phyloP scores from a whole-genome alignment of 2,888 invertebrate species.

The Ferdinandea cuprea region DNA sequence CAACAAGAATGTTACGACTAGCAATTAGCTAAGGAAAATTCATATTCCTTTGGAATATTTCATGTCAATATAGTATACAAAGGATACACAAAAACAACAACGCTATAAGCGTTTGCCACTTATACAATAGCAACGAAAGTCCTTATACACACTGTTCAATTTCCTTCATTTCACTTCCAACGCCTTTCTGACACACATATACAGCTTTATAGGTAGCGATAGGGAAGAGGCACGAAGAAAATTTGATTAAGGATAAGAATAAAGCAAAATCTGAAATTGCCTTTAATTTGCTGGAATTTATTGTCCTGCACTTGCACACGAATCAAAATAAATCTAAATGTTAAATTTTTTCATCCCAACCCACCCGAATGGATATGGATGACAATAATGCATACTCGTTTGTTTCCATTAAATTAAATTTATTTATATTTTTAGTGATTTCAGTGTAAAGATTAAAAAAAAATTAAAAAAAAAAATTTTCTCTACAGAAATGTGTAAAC shows the following conservation, averaged over 20 bases:
- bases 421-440: conserved; percentile 13
- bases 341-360: background rate
- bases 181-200: conserved; percentile 58
- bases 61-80: conserved; percentile 21
- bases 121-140: conserved; percentile 65
- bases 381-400: background rate
- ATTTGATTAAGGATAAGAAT: conserved; percentile 38
- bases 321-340: conserved; percentile 48
- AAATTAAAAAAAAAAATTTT: conserved; percentile 13
- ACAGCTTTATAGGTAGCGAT: conserved; percentile 6
- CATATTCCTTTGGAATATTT: conserved; percentile 30
- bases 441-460: conserved; percentile 1
- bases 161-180: conserved; percentile 72
- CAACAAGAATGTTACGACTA: too few relatives aligned
- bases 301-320: background rate
- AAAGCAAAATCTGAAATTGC: conserved; percentile 43
- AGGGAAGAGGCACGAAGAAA: conserved; percentile 1
- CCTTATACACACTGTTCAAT: conserved; percentile 72
- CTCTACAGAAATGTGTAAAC: conserved; percentile 44
- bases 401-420: background rate
- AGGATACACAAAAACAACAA: conserved; percentile 71
- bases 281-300: conserved; percentile 48
- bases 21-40: conserved; percentile 42
- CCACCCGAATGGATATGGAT: too few relatives aligned
- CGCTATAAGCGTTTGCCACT: conserved; percentile 53